phyloP scores from a whole-genome alignment of 2,113 vertebrate species.

The Oreochromis aureus region DNA sequence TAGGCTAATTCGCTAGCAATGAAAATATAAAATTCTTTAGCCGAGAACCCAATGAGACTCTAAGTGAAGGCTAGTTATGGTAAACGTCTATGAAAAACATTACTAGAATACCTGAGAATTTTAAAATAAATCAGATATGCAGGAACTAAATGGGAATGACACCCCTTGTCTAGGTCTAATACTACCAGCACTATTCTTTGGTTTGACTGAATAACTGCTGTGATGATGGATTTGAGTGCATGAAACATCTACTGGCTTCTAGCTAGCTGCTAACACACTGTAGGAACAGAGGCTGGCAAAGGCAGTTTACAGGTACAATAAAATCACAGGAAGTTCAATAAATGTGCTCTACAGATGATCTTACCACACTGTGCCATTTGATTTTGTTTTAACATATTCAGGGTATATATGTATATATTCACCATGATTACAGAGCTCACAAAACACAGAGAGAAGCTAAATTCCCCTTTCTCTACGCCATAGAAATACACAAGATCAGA shows the following conservation, averaged over 20 bases:
- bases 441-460: constrained; percentile 1
- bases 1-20: background rate
- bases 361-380: background rate
- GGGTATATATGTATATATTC: background rate
- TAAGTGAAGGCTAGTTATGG: background rate
- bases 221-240: background rate
- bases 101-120: constrained; percentile 56
- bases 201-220: constrained; percentile 58
- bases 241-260: background rate
- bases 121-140: constrained; percentile 24
- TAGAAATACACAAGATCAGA: constrained; percentile 3
- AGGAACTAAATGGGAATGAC: constrained; percentile 8
- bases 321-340: constrained; percentile 23
- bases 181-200: constrained; percentile 64
- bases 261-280: constrained; percentile 9
- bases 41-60: background rate
- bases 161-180: background rate
- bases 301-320: constrained; percentile 45
- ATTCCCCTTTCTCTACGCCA: constrained; percentile 5
- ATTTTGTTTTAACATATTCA: background rate
- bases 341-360: constrained; percentile 37
- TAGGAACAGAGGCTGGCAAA: constrained; percentile 12
- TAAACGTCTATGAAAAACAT: background rate
- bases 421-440: constrained; percentile 25
- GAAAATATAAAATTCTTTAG: background rate